Evolutionary conservation across 2,113 vertebrate genomes (phyloP).

Genomic region (Oryzias javanicus): DNA sequence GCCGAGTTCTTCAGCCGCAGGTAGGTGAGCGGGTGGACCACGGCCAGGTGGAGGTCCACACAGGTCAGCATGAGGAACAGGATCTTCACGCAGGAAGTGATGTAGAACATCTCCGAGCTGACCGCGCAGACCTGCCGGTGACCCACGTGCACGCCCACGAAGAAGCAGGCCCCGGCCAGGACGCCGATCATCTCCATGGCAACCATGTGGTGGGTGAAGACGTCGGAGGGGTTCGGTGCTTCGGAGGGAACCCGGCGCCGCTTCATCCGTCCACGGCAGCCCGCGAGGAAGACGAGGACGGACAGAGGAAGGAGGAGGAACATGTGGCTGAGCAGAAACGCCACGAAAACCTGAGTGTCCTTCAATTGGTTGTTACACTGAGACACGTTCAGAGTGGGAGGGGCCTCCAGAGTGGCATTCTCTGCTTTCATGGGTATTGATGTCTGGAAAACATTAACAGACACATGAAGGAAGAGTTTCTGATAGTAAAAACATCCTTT

Average conservation of each 20-base stretch:
- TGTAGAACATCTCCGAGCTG: background rate
- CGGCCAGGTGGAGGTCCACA: slow-evolving; percentile 30
- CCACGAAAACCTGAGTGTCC: too few relatives aligned
- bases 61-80: slow-evolving; percentile 17
- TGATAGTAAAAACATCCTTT: too few relatives aligned
- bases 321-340: too few relatives aligned
- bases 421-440: too few relatives aligned
- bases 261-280: too few relatives aligned
- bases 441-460: background rate
- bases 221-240: background rate
- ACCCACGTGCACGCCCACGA: background rate
- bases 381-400: too few relatives aligned
- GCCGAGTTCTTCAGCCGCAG: background rate
- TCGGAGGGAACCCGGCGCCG: background rate
- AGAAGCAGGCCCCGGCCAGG: background rate
- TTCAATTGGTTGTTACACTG: too few relatives aligned
- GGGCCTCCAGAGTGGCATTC: too few relatives aligned
- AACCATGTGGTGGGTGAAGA: slow-evolving; percentile 12
- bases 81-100: background rate
- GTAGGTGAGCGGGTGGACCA: slow-evolving; percentile 23
- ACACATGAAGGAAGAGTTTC: background rate
- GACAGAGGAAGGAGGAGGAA: too few relatives aligned
- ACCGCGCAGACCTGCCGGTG: too few relatives aligned
- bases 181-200: background rate
- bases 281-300: too few relatives aligned